Conservation (phyloP, 2,797 vertebrate genomes). For the Staurois parvus region DNA sequence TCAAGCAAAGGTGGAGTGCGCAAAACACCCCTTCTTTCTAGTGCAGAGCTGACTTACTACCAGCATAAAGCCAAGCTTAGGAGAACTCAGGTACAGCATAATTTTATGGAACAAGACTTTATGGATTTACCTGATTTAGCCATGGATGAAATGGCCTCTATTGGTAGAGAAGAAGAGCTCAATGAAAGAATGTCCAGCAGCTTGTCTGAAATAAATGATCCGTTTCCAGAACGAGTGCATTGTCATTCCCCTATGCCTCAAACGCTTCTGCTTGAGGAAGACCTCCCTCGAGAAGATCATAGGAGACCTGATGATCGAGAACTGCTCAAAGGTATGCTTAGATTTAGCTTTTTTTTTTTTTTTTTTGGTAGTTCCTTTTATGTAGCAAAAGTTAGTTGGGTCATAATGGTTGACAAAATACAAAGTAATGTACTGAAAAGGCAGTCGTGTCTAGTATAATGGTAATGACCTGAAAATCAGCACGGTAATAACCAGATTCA, state of each 20-base stretch:
- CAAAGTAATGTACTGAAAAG: too few species aligned
- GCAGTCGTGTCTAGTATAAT: too few species aligned
- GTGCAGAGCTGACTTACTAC: constrained; percentile 90
- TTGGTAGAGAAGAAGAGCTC: constrained; percentile 78
- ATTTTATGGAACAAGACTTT: constrained; percentile 77
- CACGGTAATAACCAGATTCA: too few species aligned
- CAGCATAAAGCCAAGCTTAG: constrained; percentile 95
- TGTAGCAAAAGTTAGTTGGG: too few species aligned
- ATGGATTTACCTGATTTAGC: constrained; percentile 78
- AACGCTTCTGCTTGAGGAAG: constrained; percentile 76
- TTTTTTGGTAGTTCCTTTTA: too few species aligned
- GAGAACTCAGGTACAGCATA: constrained; percentile 91
- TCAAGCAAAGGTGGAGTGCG: constrained; percentile 74
- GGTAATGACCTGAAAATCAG: too few species aligned
- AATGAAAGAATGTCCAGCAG: constrained; percentile 70
- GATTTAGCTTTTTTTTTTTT: too few species aligned
- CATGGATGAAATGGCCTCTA: constrained; percentile 76
- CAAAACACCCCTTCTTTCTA: constrained; percentile 84
- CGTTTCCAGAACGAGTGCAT: constrained; percentile 75
- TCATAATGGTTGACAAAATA: too few species aligned
- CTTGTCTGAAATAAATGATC: constrained; percentile 78
- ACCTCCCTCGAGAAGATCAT: constrained; percentile 73
- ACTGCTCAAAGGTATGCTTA: constrained; percentile 76
- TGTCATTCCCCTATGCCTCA: constrained; percentile 79
- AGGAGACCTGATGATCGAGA: constrained; percentile 78